phyloP scores from a whole-genome alignment of 2,888 invertebrate genomes.

The Pseudanteris insignis region DNA sequence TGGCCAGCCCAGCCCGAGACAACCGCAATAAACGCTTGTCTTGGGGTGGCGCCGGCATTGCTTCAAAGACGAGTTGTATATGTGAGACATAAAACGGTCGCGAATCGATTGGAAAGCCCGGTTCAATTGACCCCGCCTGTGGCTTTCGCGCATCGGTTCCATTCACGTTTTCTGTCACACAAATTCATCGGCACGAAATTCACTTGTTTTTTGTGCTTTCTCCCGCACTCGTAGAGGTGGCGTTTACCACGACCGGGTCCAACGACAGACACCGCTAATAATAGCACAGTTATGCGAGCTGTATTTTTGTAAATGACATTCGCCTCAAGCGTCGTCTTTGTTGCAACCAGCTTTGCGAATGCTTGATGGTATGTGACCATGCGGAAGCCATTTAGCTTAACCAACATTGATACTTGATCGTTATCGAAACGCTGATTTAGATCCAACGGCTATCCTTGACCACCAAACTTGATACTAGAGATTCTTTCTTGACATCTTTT shows the following conservation, averaged over 20 bases:
- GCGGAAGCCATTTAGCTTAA: conserved; percentile 32
- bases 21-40: conserved; percentile 7
- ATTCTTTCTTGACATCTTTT: conserved; percentile 6
- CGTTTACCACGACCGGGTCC: conserved; percentile 10
- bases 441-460: conserved; percentile 9
- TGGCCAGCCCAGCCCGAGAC: conserved; percentile 12
- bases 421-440: neutral
- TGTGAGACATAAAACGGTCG: too few relatives aligned
- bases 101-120: neutral
- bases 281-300: conserved; percentile 45
- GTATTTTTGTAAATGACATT: conserved; percentile 48
- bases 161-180: neutral
- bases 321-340: conserved; percentile 40
- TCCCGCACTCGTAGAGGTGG: conserved; percentile 11
- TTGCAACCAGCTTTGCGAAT: conserved; percentile 44
- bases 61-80: conserved; percentile 20
- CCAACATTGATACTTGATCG: conserved; percentile 20
- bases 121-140: conserved; percentile 10
- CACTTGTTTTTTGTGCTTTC: conserved; percentile 5
- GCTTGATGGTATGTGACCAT: conserved; percentile 42
- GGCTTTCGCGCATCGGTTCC: conserved; percentile 1
- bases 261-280: conserved; percentile 43
- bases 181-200: neutral
- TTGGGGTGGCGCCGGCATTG: conserved; percentile 22
- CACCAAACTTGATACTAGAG: conserved; percentile 2